Percentiles rank a stretch among this genome's conserved stretches.
Evolutionary conservation across 2,797 vertebrate genomes (phyloP).

Genomic region (Dicrostonyx torquatus): DNA sequence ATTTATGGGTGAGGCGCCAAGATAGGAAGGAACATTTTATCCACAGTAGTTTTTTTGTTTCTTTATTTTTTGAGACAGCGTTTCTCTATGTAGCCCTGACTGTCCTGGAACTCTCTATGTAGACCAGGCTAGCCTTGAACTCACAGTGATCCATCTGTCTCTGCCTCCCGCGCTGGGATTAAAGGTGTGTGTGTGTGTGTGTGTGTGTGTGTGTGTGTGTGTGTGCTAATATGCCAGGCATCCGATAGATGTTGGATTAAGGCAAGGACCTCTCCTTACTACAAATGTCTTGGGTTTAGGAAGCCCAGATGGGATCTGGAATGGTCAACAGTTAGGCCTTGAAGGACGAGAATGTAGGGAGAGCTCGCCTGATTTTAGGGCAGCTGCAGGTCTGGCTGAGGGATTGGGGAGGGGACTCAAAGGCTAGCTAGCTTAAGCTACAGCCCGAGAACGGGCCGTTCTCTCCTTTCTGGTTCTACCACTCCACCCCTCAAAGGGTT

Average conservation of each 20-base stretch:
- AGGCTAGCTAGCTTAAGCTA: background rate
- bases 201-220: too few species aligned
- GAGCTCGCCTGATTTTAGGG: background rate
- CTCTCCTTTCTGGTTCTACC: background rate
- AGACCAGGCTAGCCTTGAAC: background rate
- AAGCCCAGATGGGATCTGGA: background rate
- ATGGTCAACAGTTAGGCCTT: background rate
- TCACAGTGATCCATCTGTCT: background rate
- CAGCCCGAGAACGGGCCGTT: background rate
- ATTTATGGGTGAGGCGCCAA: background rate
- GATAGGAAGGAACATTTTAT: conserved; percentile 1
- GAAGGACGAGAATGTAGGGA: background rate
- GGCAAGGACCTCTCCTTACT: background rate
- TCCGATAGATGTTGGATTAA: background rate
- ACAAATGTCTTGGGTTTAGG: background rate
- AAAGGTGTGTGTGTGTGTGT: background rate
- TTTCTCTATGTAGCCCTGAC: background rate
- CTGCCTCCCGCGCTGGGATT: background rate
- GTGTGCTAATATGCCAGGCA: too few species aligned
- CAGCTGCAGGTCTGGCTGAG: background rate
- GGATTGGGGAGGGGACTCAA: background rate
- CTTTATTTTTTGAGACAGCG: background rate
- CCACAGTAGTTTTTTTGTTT: background rate
- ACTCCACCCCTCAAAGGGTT: conserved; percentile 50
- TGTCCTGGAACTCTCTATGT: background rate